Evolutionary conservation across 37 sponge, comb jelly and placozoan genomes (phyloP), one percentile per base, ranked within the genome.

Genomic region (Lycopodina hypogea): DNA sequence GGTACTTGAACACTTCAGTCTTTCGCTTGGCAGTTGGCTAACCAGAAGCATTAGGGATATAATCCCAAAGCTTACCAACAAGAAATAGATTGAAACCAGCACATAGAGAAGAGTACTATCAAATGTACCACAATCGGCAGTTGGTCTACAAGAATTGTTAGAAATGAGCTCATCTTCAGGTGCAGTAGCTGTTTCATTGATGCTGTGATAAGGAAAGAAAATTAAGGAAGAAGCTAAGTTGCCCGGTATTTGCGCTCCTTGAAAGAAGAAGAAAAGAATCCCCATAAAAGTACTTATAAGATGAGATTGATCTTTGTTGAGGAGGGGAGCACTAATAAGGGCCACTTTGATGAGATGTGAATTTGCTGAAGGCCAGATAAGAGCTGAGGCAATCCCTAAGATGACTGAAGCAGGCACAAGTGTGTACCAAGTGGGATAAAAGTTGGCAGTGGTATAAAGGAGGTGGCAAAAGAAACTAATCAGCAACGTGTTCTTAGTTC

Each of bases 341-440:
- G 90, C 81, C 17, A 79, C 40, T 35, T 74, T 56, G 3, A 81
- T 56, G 0, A 89, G 18, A 52, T 89, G 81, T 26, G 52, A 42
- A 24, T 30, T 74, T 33, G 48, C 51, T 33, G 89, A 72, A 1
- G 86, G 76, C 67, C 72, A 92, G 17, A 88, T 39, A 18, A 86
- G 93, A 1, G 79, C 89, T 18, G 68, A 82, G 0, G 73, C 82
- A 50, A 86, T n/a, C 17, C 93, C 93, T 4, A 81, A 17, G 30
- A 88, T 56, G 24, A 82, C 45, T 0, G 84, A 78, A 17, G 67
- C 69, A 28, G 93, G 93, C n/a, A 92, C 41, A 17, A 92, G 86
- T 3, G 89, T 85, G 75, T 82, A 88, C 89, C 83, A 84, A 38
- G 42, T 42, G 1, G 93, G 89, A 58, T 92, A 88, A 75, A 56